Evolutionary conservation across 2,797 vertebrate genomes (phyloP), one percentile per base, ranked within the genome.

Genomic region (Anableps anableps): DNA sequence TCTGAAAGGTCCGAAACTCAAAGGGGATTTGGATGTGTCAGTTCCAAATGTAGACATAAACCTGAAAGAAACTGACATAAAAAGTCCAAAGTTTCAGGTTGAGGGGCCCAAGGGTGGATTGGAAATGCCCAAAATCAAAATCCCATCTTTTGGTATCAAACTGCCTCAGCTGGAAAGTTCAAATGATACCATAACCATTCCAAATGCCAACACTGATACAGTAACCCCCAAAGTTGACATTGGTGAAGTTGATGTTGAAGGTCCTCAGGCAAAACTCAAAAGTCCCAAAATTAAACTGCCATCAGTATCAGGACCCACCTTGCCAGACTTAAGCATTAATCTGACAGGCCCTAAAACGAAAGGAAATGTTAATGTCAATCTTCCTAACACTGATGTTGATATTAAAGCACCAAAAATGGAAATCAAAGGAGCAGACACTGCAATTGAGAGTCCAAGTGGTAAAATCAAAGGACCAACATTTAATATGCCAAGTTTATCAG

Each of bases 41-140:
- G 66, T 91, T 68, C 36, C 64, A 0, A 7, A 78, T 0, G 1
- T 86, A 3, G 83, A 91, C 0, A 51, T 17, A 80, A 0, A 89
- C 47, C 78, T 91, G 0, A 21, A 88, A 55, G 26, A 13, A 55
- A 26, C 53, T 4, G 10, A 55, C 23, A 31, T 31, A 31, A 60
- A 60, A 31, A 26, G 29, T 60, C 5, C 74, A 3, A 36, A 86
- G 0, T 0, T 90, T 68, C 79, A 88, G 0, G 53, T 83, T 29
- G 47, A 86, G 19, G 81, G 77, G 0, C 11, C 43, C 0, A 80
- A 77, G 6, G 77, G 83, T 26, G 79, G 80, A 62, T 62, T 92
- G 64, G 60, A 88, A 19, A 82, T 91, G 80, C 86, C 90, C 0
- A 88, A 82, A 36, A 62, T 93, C 16, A 85, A 85, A 85, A 86